These are phyloP conservation scores for Noctua janthe DNA, from an alignment of 2,888 invertebrate genomes.

Conservation along the genomic window DNA sequence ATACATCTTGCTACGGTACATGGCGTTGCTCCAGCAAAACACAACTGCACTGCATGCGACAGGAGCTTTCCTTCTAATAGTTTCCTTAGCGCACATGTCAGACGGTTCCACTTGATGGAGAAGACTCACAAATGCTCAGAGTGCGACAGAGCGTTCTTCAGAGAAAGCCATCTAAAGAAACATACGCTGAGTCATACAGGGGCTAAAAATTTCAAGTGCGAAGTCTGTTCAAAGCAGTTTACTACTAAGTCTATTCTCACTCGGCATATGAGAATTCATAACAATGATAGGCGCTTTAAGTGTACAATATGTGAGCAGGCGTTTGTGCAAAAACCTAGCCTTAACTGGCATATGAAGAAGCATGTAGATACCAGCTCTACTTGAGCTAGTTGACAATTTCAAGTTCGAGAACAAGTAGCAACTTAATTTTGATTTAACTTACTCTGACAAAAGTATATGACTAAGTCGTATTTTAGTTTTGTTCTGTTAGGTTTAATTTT, in stretches of 20 bases:
- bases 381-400: background rate
- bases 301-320: conserved; percentile 68
- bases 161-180: conserved; percentile 73
- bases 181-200: conserved; percentile 84
- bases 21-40: conserved; percentile 11
- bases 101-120: conserved; percentile 67
- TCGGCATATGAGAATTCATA: conserved; percentile 78
- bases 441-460: background rate
- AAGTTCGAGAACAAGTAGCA: background rate
- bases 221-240: conserved; percentile 77
- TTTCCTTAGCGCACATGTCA: conserved; percentile 44
- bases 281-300: conserved; percentile 68
- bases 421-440: background rate
- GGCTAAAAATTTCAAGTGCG: conserved; percentile 80
- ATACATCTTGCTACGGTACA: conserved; percentile 66
- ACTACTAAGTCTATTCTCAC: conserved; percentile 75
- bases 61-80: conserved; percentile 42
- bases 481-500: background rate
- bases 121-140: conserved; percentile 68
- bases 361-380: conserved; percentile 15
- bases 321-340: conserved; percentile 72
- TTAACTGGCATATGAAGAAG: conserved; percentile 70
- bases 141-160: conserved; percentile 67
- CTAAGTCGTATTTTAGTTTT: background rate
- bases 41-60: conserved; percentile 56